Percentiles rank a stretch among this genome's conserved stretches.
Conservation (phyloP, 2,888 invertebrate species). For the Tineola bisselliella region DNA sequence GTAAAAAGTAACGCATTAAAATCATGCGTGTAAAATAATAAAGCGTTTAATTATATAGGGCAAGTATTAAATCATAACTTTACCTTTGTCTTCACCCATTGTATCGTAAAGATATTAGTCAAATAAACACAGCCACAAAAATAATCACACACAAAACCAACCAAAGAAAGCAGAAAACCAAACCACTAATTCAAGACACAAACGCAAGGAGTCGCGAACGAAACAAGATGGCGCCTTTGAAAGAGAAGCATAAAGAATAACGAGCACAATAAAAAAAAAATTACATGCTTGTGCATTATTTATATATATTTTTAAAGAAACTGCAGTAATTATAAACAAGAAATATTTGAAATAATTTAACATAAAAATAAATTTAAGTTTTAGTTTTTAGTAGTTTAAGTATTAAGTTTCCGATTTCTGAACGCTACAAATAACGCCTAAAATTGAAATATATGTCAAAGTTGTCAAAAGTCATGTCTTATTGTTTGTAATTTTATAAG, state of each 20-base stretch:
- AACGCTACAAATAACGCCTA: too few relatives aligned
- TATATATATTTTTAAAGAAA: too few relatives aligned
- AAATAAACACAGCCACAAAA: slow-evolving; percentile 18
- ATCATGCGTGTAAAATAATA: background rate
- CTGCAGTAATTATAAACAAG: too few relatives aligned
- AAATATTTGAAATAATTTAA: too few relatives aligned
- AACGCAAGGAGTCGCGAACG: background rate
- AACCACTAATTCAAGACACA: background rate
- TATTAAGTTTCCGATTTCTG: too few relatives aligned
- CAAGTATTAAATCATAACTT: slow-evolving; percentile 9
- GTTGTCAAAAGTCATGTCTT: background rate
- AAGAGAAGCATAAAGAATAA: too few relatives aligned
- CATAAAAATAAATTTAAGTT: too few relatives aligned
- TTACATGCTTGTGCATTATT: too few relatives aligned
- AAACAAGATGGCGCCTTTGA: slow-evolving; percentile 35
- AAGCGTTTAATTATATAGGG: background rate
- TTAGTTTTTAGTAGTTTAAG: too few relatives aligned
- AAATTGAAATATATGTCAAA: too few relatives aligned
- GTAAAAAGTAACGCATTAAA: background rate
- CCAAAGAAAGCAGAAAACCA: background rate
- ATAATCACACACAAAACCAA: slow-evolving; percentile 24
- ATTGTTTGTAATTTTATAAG: background rate
- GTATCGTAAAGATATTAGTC: background rate
- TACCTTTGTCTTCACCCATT: slow-evolving; percentile 70
- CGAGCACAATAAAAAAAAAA: too few relatives aligned